Base-by-base conservation (phyloP, 2,888 invertebrate species). In the Lepidocyrtinus sp. region DNA sequence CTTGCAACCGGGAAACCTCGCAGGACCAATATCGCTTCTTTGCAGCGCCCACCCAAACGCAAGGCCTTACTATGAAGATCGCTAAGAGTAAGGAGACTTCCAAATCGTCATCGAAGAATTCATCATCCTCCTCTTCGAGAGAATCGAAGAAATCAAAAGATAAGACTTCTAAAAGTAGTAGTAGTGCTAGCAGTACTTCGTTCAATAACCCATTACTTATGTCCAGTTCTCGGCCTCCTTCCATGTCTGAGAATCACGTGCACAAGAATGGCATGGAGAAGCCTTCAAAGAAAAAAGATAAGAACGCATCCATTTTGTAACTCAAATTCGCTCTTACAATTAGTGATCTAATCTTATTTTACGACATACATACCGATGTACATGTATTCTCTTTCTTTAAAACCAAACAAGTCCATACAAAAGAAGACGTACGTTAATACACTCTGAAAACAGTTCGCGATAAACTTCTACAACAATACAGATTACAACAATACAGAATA, bases 31-130 rank as follows among this genome's bases (percentile, higher is more conserved):
- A 71, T 17, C 3, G 71, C 45, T 67, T 63, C 12, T 75, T 70
- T 24, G 2, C 22, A 2, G 59, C 73, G 9, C 2, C 64, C n/a
- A 62, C 36, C 12, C 67, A 71, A 27, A 9, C 26, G 19, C 65
- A 55, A 25, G 69, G 75, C n/a, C 71, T 80, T 0, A 80, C 75
- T 3, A 15, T 80, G 50, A 80, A 80, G 46, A 61, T 80, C n/a
- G 75, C 80, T 7, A 80, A 80, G 36, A 80, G 19, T 55, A 91
- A 89, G 84, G 89, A 88, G 15, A 90, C 87, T 69, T 92, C 84
- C 90, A 93, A 91, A 85, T 92, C 93, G 88, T 94, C 92, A 80
- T 94, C 94, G 1, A 93, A 90, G 25, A 91, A 88, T 88, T 94
- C 94, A 1, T 62, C 62, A 17, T 64, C 64, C 7, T 61, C 70